A percentile compares a stretch with the other conserved stretches of the same genome.
Evolutionary conservation across 2,888 invertebrate genomes (phyloP).

Genomic region (Himalopsyche tibetana): DNA sequence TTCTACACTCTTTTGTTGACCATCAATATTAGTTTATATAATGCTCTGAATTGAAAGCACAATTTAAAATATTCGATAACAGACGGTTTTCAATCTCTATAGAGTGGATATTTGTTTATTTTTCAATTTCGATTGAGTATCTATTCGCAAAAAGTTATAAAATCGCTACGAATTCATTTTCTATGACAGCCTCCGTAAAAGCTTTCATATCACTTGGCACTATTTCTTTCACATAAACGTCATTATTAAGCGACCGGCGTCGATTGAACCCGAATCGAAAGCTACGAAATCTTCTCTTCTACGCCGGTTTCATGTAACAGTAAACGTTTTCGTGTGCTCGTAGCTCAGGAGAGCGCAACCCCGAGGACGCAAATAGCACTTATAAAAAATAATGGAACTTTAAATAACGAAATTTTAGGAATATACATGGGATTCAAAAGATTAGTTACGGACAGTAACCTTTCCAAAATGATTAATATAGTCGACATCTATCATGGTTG

Average conservation of each 20-base stretch:
- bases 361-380: neutral
- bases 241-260: constrained; percentile 3
- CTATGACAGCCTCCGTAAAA: constrained; percentile 4
- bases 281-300: constrained; percentile 3
- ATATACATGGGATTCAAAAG: neutral
- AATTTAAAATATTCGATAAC: neutral
- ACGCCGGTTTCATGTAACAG: neutral
- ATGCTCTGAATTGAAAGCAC: too few relatives aligned
- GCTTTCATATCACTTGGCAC: neutral
- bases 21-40: too few relatives aligned
- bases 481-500: too few relatives aligned
- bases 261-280: constrained; percentile 27
- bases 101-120: neutral
- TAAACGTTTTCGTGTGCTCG: neutral
- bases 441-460: neutral
- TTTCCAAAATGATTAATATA: neutral
- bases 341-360: neutral
- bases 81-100: neutral
- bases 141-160: neutral
- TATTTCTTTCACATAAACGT: constrained; percentile 36
- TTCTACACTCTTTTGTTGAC: too few relatives aligned
- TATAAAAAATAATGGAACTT: neutral
- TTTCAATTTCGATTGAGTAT: neutral
- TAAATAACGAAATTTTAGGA: neutral
- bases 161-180: constrained; percentile 36